Evolutionary conservation across 2,797 vertebrate species (phyloP), one percentile per base, ranked within the genome.

Genomic region (Cirrhinus mrigala): DNA sequence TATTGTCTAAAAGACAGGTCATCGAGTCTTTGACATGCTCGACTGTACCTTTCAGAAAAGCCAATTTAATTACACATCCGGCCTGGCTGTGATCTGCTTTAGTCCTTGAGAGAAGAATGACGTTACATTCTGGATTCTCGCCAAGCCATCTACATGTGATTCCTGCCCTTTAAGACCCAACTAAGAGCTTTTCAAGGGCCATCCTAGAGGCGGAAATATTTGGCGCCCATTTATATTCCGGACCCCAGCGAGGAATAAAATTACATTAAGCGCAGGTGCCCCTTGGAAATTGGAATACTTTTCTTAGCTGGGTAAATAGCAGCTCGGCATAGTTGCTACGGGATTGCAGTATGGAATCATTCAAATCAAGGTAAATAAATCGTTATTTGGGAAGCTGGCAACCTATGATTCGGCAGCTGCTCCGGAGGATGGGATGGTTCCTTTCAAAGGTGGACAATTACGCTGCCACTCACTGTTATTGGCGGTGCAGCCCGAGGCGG

Each of bases 381-480:
- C 20, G 62, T 83, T 79, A 50, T 80, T 66, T 69, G 40, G 69
- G 69, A 60, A 74, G 77, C 70, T 86, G 82, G 81, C 74, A 81
- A 86, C n/a, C 84, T 85, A 75, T 87, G 20, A 81, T 89, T 87
- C 78, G 22, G 80, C 66, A 68, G 81, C 71, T 66, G 62, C 56
- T 76, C 56, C 15, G 8, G 24, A 66, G 33, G 82, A 71, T 64
- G 74, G 71, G 84, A 88, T 81, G 87, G 83, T 60, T 87, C 75
- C 84, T 91, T 90, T 89, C 85, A 90, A 81, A 80, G 37, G 33
- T 62, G 81, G 85, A 89, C 90, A 88, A 91, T 92, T 90, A 90
- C 86, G 79, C 81, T 89, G 88, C 82, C 87, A 89, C 85, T 92
- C 89, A 90, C 81, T 58, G 27, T 22, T 40, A 89, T 75, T 89